phyloP scores from a whole-genome alignment of 1,140 invertebrate species.

The Drosophila neocordata region DNA sequence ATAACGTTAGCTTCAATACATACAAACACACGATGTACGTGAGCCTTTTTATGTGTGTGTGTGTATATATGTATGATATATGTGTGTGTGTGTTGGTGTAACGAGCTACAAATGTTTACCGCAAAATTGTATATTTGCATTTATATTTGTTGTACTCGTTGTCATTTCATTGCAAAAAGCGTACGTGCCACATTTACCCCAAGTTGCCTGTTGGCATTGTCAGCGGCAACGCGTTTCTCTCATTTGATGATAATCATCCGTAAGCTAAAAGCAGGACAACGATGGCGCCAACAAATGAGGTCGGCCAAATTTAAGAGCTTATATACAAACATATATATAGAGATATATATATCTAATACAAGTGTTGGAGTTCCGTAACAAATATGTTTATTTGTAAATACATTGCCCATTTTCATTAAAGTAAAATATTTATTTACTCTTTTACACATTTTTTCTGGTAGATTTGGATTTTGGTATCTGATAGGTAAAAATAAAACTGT shows the following conservation, averaged over 20 bases:
- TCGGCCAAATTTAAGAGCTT: not conserved
- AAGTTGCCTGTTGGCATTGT: conserved; percentile 17
- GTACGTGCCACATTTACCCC: conserved; percentile 64
- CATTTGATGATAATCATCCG: conserved; percentile 14
- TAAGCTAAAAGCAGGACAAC: not conserved
- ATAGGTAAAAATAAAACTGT: too few relatives aligned
- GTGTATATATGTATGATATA: conserved; percentile 2
- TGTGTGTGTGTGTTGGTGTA: conserved; percentile 37
- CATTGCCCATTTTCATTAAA: too few relatives aligned
- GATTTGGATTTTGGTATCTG: too few relatives aligned
- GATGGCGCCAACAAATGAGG: not conserved
- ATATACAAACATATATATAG: not conserved
- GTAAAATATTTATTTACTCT: too few relatives aligned
- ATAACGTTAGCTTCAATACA: conserved; percentile 33
- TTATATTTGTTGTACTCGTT: conserved; percentile 65
- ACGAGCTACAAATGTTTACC: conserved; percentile 75
- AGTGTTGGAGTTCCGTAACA: too few relatives aligned
- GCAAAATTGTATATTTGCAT: conserved; percentile 73
- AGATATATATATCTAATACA: too few relatives aligned
- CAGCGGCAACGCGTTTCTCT: not conserved
- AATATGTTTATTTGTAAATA: too few relatives aligned
- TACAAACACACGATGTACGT: conserved; percentile 26
- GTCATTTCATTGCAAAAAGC: conserved; percentile 57
- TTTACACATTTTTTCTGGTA: too few relatives aligned
- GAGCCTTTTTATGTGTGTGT: conserved; percentile 3